These are phyloP conservation scores for Aurelia sp. DNA, from an alignment of 30 jellyfish, hydroid and myxozoan species.

Conservation along the genomic window DNA sequence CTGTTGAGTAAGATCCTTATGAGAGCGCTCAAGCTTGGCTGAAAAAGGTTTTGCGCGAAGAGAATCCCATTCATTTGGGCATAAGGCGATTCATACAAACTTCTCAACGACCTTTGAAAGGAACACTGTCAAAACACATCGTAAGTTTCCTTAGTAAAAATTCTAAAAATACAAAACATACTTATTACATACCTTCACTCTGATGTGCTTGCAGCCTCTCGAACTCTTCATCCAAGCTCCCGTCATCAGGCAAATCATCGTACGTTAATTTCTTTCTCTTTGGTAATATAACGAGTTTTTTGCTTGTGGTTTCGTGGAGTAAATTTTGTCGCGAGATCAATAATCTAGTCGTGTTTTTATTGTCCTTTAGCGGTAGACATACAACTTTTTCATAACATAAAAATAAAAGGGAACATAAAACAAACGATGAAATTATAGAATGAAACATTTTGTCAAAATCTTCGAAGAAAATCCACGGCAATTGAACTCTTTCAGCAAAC, in stretches of 20 bases:
- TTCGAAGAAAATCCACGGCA: no score
- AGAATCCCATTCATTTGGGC: constrained; percentile 27
- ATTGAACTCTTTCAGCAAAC: no score
- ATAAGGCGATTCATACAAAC: constrained; percentile 13
- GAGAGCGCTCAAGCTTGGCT: constrained; percentile 19
- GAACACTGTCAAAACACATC: constrained; percentile 7
- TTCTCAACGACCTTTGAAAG: constrained; percentile 2
- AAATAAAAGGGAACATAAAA: not conserved
- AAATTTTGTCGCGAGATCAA: not conserved
- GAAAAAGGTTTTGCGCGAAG: constrained; percentile 16
- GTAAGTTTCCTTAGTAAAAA: not conserved
- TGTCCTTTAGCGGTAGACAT: constrained; percentile 41
- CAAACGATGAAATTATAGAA: not conserved
- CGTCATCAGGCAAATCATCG: constrained; percentile 71
- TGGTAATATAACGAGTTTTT: not conserved
- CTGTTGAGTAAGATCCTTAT: not conserved
- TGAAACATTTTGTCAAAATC: no score
- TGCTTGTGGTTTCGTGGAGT: not conserved
- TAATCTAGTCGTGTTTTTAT: constrained; percentile 31
- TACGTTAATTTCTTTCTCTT: constrained; percentile 11
- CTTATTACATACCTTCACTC: constrained; percentile 8
- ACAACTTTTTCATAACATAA: constrained; percentile 19
- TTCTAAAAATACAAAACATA: not conserved
- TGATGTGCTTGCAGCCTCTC: constrained; percentile 23
- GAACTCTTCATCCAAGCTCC: constrained; percentile 49